phyloP scores from a whole-genome alignment of 2,888 invertebrate genomes.

The Phaedon cochleariae region DNA sequence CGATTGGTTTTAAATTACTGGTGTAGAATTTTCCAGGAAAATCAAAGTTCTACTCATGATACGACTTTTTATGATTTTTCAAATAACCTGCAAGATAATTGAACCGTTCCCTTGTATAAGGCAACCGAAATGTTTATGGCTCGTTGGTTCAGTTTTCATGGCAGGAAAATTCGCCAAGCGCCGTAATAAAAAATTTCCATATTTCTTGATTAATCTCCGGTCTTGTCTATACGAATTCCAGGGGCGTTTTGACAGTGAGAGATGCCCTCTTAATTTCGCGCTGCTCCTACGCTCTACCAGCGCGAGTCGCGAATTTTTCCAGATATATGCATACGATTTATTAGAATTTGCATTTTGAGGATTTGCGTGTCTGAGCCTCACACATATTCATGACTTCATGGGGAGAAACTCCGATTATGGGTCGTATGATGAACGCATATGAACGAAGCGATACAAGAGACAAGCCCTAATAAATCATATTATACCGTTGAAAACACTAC shows the following conservation, averaged over 20 bases:
- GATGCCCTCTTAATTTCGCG: slow-evolving; percentile 24
- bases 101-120: not conserved
- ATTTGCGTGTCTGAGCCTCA: slow-evolving; percentile 24
- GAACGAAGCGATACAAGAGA: not conserved
- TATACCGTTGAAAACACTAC: no score
- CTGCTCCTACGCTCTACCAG: slow-evolving; percentile 21
- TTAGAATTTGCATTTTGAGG: slow-evolving; percentile 29
- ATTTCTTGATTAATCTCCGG: not conserved
- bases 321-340: slow-evolving; percentile 30
- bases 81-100: not conserved
- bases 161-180: not conserved
- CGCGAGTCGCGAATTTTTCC: slow-evolving; percentile 18
- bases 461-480: no score
- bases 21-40: no score
- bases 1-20: no score
- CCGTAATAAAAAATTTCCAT: not conserved
- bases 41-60: no score
- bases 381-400: slow-evolving; percentile 29
- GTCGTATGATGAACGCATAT: not conserved
- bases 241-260: slow-evolving; percentile 17
- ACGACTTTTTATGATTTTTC: not conserved
- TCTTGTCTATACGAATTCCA: slow-evolving; percentile 1
- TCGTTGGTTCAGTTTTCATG: not conserved
- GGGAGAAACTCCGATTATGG: not conserved
- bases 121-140: not conserved